phyloP scores from a whole-genome alignment of 2,113 vertebrate genomes.

The Stigmatopora nigra region DNA sequence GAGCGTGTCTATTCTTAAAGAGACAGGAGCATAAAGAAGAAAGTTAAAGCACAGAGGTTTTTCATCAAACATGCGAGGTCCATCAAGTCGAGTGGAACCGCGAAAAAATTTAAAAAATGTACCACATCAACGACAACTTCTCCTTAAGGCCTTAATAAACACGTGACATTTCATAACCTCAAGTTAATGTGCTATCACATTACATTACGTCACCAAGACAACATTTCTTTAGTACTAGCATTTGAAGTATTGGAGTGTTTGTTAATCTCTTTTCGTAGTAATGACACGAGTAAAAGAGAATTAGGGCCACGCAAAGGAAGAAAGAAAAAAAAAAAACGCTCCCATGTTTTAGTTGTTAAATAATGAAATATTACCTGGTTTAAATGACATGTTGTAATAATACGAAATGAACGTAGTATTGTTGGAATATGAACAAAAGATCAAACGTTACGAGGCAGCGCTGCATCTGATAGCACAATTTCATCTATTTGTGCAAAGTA shows the following conservation, averaged over 20 bases:
- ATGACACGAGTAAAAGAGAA: neutral
- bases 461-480: no score
- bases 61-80: neutral
- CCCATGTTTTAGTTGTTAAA: no score
- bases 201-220: neutral
- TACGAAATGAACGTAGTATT: no score
- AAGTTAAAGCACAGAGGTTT: neutral
- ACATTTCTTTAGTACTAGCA: slow-evolving; percentile 10
- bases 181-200: slow-evolving; percentile 2
- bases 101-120: neutral
- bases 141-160: slow-evolving; percentile 8
- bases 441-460: no score
- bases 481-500: no score
- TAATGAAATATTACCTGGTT: no score
- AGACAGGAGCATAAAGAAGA: neutral
- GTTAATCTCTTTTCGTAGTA: slow-evolving; percentile 9
- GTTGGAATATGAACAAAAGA: no score
- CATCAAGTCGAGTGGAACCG: neutral
- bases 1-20: neutral
- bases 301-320: no score
- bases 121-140: neutral
- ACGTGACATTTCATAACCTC: neutral
- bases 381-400: no score
- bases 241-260: slow-evolving; percentile 1
- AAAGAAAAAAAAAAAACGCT: no score